Conservation (phyloP, 2,797 vertebrate genomes). For the Amblyopsis hoosieri region DNA sequence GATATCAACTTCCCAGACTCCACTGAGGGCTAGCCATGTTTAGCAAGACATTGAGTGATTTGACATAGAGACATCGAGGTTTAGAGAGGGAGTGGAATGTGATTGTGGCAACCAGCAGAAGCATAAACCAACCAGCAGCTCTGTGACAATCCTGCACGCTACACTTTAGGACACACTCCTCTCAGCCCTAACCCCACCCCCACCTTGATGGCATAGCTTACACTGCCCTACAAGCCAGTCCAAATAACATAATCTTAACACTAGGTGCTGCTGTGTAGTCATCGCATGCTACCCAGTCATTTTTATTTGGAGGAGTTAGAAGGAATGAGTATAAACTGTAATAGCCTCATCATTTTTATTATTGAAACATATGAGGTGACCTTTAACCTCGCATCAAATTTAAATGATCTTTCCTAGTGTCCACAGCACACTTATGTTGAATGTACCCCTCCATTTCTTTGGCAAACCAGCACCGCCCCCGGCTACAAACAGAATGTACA, state of each 20-base stretch:
- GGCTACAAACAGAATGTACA: conserved; percentile 71
- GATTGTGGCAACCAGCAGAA: conserved; percentile 65
- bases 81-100: conserved; percentile 27
- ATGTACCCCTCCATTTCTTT: conserved; percentile 68
- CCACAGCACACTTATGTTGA: conserved; percentile 64
- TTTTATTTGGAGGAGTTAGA: conserved; percentile 44
- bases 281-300: conserved; percentile 54
- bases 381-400: conserved; percentile 43
- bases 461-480: conserved; percentile 58
- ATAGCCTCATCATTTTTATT: conserved; percentile 56
- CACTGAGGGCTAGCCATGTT: conserved; percentile 79
- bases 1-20: conserved; percentile 88
- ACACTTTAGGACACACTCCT: conserved; percentile 76
- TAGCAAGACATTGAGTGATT: conserved; percentile 17
- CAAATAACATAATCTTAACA: conserved; percentile 43
- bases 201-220: conserved; percentile 39
- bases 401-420: conserved; percentile 46
- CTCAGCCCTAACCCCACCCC: conserved; percentile 59
- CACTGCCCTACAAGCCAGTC: conserved; percentile 53
- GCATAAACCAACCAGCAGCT: conserved; percentile 72
- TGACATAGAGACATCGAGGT: conserved; percentile 51
- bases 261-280: conserved; percentile 51
- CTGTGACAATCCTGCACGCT: conserved; percentile 80
- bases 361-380: conserved; percentile 51
- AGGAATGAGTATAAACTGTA: conserved; percentile 29